phyloP scores from a whole-genome alignment of 2,113 vertebrate genomes.

The Cebidichthys violaceus region DNA sequence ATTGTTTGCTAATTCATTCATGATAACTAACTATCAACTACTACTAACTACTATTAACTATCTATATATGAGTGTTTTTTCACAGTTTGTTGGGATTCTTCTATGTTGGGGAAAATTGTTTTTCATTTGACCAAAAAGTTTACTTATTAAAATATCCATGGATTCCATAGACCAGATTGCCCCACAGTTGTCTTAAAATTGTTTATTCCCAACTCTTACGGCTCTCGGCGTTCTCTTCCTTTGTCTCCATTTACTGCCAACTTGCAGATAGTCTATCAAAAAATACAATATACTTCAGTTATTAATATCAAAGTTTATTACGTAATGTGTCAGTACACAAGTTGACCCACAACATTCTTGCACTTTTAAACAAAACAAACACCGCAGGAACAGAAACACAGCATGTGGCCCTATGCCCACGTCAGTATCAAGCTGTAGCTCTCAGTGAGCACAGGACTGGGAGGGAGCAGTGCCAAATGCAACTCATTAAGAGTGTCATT shows the following conservation, averaged over 20 bases:
- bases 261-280: background rate
- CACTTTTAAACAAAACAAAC: background rate
- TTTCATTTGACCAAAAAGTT: background rate
- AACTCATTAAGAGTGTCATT: slow-evolving; percentile 68
- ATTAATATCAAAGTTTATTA: background rate
- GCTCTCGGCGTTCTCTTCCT: background rate
- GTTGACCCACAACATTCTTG: background rate
- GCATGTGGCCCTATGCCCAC: slow-evolving; percentile 56
- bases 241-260: background rate
- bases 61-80: background rate
- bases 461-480: background rate
- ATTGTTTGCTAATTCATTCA: background rate
- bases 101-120: background rate
- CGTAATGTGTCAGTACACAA: background rate
- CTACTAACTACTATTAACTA: no score
- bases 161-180: background rate
- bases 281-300: slow-evolving; percentile 10
- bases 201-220: background rate
- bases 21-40: no score
- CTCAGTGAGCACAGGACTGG: slow-evolving; percentile 69
- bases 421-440: slow-evolving; percentile 84
- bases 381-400: background rate
- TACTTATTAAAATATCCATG: background rate
- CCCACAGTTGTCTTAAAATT: background rate
- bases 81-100: background rate